These are phyloP conservation scores for Cotesia congregata DNA, from an alignment of 2,888 invertebrate genomes.

Conservation along the genomic window DNA sequence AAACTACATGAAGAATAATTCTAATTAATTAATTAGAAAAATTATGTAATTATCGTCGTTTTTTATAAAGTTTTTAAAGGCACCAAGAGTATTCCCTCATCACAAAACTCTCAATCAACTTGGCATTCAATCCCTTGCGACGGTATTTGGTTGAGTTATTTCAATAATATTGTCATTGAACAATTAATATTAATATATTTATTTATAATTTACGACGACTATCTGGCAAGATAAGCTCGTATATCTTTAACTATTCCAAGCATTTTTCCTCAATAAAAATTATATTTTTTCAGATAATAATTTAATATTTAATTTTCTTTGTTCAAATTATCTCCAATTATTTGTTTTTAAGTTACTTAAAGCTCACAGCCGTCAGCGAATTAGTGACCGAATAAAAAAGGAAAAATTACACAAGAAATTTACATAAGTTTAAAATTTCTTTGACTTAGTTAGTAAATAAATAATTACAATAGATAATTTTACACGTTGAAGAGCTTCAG, in stretches of 20 bases:
- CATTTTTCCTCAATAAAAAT: neutral
- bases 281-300: neutral
- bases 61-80: neutral
- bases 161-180: neutral
- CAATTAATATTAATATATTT: neutral
- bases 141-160: neutral
- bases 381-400: neutral
- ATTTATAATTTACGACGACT: neutral
- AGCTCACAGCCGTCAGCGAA: neutral
- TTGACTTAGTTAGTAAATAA: neutral
- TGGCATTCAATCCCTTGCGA: neutral
- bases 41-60: neutral
- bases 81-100: neutral
- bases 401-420: neutral
- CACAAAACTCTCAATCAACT: neutral
- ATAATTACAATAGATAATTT: neutral
- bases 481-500: neutral
- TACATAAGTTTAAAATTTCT: neutral
- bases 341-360: neutral
- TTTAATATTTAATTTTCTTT: neutral
- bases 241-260: neutral
- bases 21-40: neutral
- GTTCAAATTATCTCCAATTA: no score
- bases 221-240: slow-evolving; percentile 1
- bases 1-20: neutral